phyloP scores from a whole-genome alignment of 2,797 vertebrate genomes.

The Chromobotia macracanthus region DNA sequence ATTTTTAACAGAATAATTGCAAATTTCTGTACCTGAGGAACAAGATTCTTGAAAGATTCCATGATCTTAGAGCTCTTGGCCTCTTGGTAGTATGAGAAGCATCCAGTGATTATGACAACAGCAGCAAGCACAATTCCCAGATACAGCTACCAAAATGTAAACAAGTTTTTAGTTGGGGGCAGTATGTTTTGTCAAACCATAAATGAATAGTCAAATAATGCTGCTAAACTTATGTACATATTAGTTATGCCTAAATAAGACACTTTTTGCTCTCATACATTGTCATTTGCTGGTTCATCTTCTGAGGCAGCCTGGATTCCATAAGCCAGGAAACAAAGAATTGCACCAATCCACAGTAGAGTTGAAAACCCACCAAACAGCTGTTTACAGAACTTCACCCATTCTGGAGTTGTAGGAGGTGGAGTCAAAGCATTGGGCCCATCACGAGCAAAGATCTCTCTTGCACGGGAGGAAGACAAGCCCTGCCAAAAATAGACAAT shows the following conservation, averaged over 20 bases:
- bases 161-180: background rate
- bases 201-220: too few species aligned
- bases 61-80: slow-evolving; percentile 14
- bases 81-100: slow-evolving; percentile 92
- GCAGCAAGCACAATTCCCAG: slow-evolving; percentile 85
- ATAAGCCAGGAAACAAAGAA: slow-evolving; percentile 91
- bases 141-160: slow-evolving; percentile 78
- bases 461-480: slow-evolving; percentile 81
- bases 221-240: too few species aligned
- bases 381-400: slow-evolving; percentile 96
- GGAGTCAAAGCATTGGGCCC: too few species aligned
- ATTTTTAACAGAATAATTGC: background rate
- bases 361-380: slow-evolving; percentile 96
- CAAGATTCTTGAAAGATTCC: slow-evolving; percentile 74
- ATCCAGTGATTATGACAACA: slow-evolving; percentile 90
- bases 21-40: slow-evolving; percentile 80
- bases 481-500: slow-evolving; percentile 75
- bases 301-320: slow-evolving; percentile 84
- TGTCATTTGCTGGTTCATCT: slow-evolving; percentile 85
- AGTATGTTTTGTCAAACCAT: background rate
- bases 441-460: slow-evolving; percentile 82
- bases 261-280: slow-evolving; percentile 72
- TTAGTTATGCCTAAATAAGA: too few species aligned
- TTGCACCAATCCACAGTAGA: slow-evolving; percentile 92
- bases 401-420: slow-evolving; percentile 88